Percentiles rank a stretch among this genome's conserved stretches.
Evolutionary conservation across 1,140 invertebrate genomes (phyloP).

Genomic region (Drosophila pseudoobscura): DNA sequence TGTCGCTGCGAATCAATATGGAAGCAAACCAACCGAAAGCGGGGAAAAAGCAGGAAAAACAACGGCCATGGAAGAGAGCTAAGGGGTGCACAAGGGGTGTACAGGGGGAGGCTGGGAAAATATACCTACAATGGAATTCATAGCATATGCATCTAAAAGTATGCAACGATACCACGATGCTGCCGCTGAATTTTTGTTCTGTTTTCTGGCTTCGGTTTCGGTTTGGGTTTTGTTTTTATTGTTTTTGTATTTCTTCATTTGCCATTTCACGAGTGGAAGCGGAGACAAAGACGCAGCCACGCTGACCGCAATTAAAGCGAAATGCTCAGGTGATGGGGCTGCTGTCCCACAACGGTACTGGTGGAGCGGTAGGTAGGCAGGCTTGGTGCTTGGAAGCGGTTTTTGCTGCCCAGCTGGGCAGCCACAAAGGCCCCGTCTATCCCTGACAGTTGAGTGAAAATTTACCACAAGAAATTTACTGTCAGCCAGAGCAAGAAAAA

Average conservation of each 20-base stretch:
- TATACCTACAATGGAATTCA: slow-evolving; percentile 52
- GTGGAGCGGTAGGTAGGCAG: slow-evolving; percentile 12
- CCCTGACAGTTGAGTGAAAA: slow-evolving; percentile 70
- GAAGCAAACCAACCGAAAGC: slow-evolving; percentile 38
- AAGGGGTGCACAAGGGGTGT: background rate
- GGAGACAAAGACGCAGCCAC: slow-evolving; percentile 66
- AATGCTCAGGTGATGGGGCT: slow-evolving; percentile 44
- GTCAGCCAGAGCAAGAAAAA: slow-evolving; percentile 51
- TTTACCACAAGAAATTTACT: slow-evolving; percentile 68
- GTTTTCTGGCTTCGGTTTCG: slow-evolving; percentile 27
- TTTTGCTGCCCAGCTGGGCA: slow-evolving; percentile 46
- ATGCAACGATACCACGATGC: slow-evolving; percentile 39
- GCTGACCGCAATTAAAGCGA: slow-evolving; percentile 74
- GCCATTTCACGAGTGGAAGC: slow-evolving; percentile 27
- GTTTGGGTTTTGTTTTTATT: slow-evolving; percentile 31
- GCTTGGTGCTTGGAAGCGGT: slow-evolving; percentile 13
- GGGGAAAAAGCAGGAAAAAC: slow-evolving; percentile 33
- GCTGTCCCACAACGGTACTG: background rate
- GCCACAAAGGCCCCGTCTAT: slow-evolving; percentile 44
- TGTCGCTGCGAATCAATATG: slow-evolving; percentile 65
- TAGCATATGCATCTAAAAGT: slow-evolving; percentile 54
- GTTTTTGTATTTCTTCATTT: slow-evolving; percentile 44
- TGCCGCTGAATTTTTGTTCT: slow-evolving; percentile 2
- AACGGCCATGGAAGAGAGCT: slow-evolving; percentile 35
- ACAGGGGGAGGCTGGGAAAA: slow-evolving; percentile 25